Conservation (phyloP, 2,888 invertebrate genomes). For the Strigamia transsilvanica region DNA sequence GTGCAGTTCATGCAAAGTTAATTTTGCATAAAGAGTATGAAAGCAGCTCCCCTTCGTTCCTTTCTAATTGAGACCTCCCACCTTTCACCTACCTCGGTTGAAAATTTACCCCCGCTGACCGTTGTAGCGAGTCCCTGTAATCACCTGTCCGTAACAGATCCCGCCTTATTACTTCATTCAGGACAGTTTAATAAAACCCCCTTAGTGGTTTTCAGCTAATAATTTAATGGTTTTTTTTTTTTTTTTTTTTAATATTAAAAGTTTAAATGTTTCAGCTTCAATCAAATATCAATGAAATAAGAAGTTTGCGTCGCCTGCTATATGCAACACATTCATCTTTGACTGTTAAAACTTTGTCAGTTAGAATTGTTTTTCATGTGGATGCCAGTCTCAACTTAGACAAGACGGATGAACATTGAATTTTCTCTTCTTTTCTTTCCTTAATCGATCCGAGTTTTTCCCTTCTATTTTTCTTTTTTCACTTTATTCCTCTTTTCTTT, state of each 20-base stretch:
- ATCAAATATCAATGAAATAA: not conserved
- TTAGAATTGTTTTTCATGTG: slow-evolving; percentile 43
- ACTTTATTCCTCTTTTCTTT: not conserved
- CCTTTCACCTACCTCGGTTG: not conserved
- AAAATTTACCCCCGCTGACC: slow-evolving; percentile 8
- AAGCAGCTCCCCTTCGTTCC: not conserved
- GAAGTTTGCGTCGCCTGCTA: not conserved
- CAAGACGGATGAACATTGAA: slow-evolving; percentile 42
- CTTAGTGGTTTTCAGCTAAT: not conserved
- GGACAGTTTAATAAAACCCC: not conserved
- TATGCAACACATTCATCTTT: not conserved
- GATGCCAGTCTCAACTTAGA: slow-evolving; percentile 23
- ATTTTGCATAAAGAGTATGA: not conserved
- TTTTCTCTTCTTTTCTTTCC: slow-evolving; percentile 36
- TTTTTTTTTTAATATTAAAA: not conserved
- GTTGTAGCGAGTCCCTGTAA: not conserved
- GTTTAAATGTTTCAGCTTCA: not conserved
- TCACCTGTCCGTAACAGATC: not conserved
- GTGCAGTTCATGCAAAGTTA: not conserved
- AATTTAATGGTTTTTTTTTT: not conserved
- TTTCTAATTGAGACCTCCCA: slow-evolving; percentile 8
- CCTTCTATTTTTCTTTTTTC: not conserved
- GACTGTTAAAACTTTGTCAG: slow-evolving; percentile 14
- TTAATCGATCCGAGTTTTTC: slow-evolving; percentile 11
- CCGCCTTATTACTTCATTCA: not conserved